A percentile compares a stretch with the other conserved stretches of the same genome.
phyloP scores from a whole-genome alignment of 1,140 invertebrate species.

The Drosophila bocki region DNA sequence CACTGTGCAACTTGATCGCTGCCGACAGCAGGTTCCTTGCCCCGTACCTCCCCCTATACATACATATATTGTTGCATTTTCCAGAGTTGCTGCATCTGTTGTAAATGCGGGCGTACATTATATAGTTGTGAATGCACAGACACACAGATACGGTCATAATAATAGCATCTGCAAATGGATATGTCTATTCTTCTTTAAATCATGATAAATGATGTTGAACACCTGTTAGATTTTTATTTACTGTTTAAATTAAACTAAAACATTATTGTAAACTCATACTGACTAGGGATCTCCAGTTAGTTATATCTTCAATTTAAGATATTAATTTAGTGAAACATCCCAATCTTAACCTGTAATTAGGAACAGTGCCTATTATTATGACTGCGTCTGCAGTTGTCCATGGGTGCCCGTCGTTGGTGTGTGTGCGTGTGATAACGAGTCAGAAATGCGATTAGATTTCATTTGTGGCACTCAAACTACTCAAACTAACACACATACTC shows the following conservation, averaged over 20 bases:
- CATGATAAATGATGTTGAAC: neutral
- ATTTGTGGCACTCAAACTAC: conserved; percentile 56
- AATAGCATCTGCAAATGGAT: neutral
- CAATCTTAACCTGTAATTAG: conserved; percentile 2
- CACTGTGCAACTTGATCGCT: conserved; percentile 64
- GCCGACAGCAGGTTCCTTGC: neutral
- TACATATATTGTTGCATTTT: conserved; percentile 14
- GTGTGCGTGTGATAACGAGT: conserved; percentile 64
- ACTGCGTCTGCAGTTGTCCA: conserved; percentile 9
- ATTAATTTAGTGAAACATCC: neutral
- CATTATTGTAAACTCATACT: neutral
- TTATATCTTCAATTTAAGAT: neutral
- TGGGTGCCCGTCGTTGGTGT: conserved; percentile 20
- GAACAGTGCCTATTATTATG: neutral
- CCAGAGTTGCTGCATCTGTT: conserved; percentile 44
- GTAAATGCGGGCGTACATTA: conserved; percentile 66
- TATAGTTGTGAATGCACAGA: conserved; percentile 14
- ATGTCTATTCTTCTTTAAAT: neutral
- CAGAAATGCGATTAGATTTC: conserved; percentile 75
- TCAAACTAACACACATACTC: conserved; percentile 20
- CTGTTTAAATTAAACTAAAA: neutral
- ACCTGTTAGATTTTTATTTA: neutral
- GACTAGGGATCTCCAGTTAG: neutral
- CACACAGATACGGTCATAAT: neutral
- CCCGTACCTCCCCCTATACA: neutral